phyloP scores from a whole-genome alignment of 2,113 vertebrate genomes.

The Cinclus mexicanus region DNA sequence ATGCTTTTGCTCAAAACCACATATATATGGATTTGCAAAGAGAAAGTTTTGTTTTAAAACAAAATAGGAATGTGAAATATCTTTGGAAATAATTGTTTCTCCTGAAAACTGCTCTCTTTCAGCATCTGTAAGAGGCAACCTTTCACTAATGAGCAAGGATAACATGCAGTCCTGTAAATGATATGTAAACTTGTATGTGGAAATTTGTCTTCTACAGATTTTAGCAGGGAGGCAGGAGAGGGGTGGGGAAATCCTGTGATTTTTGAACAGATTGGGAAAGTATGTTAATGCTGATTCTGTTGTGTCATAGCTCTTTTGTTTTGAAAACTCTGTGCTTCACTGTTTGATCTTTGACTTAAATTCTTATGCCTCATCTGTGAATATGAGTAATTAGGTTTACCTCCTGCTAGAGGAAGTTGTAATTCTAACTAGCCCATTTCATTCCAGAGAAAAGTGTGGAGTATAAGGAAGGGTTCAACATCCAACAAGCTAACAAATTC shows the following conservation, averaged over 20 bases:
- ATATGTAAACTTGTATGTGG: not conserved
- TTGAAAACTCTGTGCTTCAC: not conserved
- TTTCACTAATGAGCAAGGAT: not conserved
- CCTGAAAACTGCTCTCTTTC: not conserved
- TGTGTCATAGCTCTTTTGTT: not conserved
- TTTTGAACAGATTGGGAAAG: not conserved
- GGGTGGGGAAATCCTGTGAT: not conserved
- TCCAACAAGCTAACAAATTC: not conserved
- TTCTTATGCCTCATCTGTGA: not conserved
- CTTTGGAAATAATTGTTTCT: not conserved
- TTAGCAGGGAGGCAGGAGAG: not conserved
- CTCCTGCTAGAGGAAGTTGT: not conserved
- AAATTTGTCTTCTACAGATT: not conserved
- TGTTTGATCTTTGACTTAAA: not conserved
- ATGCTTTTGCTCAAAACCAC: not conserved
- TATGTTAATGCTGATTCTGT: not conserved
- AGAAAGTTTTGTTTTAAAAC: not conserved
- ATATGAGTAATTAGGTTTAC: not conserved
- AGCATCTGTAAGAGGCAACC: not conserved
- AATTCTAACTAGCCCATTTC: not conserved
- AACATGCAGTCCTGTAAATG: not conserved
- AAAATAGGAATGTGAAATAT: not conserved
- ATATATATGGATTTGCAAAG: not conserved
- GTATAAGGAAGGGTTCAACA: not conserved
- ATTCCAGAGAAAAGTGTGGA: not conserved